Evolutionary conservation across 2,797 vertebrate species (phyloP).

Genomic region (Tolypeutes matacus): DNA sequence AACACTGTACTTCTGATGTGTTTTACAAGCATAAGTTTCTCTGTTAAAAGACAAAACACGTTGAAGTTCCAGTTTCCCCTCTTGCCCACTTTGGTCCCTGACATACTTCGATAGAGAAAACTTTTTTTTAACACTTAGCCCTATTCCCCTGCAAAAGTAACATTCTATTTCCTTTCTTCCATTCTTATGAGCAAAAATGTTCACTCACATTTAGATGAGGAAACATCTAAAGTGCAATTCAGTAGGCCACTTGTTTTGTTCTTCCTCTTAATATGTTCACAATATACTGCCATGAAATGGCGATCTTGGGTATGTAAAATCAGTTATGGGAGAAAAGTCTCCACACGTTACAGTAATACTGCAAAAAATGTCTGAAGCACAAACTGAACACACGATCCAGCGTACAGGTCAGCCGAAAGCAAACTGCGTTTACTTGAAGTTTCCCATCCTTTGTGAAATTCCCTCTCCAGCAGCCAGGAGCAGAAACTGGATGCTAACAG

Average conservation of each 20-base stretch:
- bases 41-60: slow-evolving; percentile 81
- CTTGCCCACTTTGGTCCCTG: slow-evolving; percentile 62
- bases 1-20: slow-evolving; percentile 69
- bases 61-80: slow-evolving; percentile 66
- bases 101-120: slow-evolving; percentile 66
- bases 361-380: slow-evolving; percentile 81
- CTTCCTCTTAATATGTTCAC: slow-evolving; percentile 43
- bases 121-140: slow-evolving; percentile 65
- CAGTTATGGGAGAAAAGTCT: slow-evolving; percentile 52
- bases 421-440: slow-evolving; percentile 40
- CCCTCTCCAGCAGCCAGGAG: slow-evolving; percentile 49
- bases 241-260: slow-evolving; percentile 49
- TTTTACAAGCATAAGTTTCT: slow-evolving; percentile 82
- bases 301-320: slow-evolving; percentile 57
- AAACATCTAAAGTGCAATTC: background rate
- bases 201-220: slow-evolving; percentile 23
- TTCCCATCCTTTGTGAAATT: slow-evolving; percentile 68
- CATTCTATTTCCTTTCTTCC: slow-evolving; percentile 38
- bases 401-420: slow-evolving; percentile 18
- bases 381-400: slow-evolving; percentile 72
- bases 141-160: slow-evolving; percentile 26
- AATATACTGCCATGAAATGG: background rate
- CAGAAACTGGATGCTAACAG: slow-evolving; percentile 36
- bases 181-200: slow-evolving; percentile 14
- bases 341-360: slow-evolving; percentile 20